These are phyloP conservation scores for Cheilosia vulpina DNA, from an alignment of 2,888 invertebrate genomes.

Conservation along the genomic window DNA sequence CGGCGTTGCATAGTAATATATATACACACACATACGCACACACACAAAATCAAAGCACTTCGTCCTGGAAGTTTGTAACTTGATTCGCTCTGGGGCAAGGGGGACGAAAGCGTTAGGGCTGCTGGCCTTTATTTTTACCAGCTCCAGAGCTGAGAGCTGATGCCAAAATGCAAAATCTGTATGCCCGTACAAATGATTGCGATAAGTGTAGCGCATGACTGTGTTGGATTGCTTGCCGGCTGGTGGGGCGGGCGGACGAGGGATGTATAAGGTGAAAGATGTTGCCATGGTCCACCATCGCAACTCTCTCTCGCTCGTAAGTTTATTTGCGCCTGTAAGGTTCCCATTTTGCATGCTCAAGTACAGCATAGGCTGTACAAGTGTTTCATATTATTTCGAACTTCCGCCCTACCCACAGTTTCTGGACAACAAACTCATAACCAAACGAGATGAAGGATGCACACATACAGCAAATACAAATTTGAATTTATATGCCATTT, in stretches of 20 bases:
- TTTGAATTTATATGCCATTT: constrained; percentile 45
- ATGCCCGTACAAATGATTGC: constrained; percentile 32
- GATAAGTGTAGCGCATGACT: constrained; percentile 64
- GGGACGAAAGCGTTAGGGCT: constrained; percentile 45
- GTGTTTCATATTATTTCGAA: constrained; percentile 66
- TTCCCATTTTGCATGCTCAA: constrained; percentile 47
- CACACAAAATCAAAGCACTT: constrained; percentile 22
- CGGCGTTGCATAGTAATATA: constrained; percentile 16
- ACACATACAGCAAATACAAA: constrained; percentile 19
- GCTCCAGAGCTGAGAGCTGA: constrained; percentile 23
- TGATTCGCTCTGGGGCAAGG: constrained; percentile 32
- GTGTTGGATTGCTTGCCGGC: constrained; percentile 5
- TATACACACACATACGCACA: not conserved
- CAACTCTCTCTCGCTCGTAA: constrained; percentile 8
- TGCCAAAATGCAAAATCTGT: constrained; percentile 60
- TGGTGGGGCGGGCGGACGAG: not conserved
- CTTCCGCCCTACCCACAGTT: not conserved
- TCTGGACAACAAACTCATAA: constrained; percentile 57
- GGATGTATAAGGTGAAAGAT: constrained; percentile 5
- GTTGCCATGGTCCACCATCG: constrained; percentile 16
- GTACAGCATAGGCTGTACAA: constrained; percentile 52
- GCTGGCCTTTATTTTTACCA: constrained; percentile 52
- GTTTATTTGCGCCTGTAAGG: constrained; percentile 50
- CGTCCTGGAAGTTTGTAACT: constrained; percentile 64
- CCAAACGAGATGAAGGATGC: constrained; percentile 68